phyloP scores from a whole-genome alignment of 2,797 vertebrate genomes.

The Sarcoramphus papa region DNA sequence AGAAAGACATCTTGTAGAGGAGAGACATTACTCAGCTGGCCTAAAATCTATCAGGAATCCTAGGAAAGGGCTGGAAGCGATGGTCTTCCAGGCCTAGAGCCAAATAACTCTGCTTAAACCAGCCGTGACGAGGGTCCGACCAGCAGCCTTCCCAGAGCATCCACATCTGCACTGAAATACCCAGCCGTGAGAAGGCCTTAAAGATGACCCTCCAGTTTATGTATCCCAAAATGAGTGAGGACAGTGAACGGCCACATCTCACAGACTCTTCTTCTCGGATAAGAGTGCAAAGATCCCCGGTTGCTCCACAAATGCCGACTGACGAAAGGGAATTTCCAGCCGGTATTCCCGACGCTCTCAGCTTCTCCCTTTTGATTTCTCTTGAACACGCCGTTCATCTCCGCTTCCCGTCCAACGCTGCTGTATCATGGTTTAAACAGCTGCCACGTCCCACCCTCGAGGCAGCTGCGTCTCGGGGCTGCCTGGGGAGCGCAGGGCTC shows the following conservation, averaged over 20 bases:
- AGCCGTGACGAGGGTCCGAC: not conserved
- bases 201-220: not conserved
- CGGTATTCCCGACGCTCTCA: accelerated
- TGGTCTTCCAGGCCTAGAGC: not conserved
- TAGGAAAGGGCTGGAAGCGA: not conserved
- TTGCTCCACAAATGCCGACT: not conserved
- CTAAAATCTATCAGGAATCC: not conserved
- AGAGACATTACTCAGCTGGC: not conserved
- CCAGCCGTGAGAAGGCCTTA: not conserved
- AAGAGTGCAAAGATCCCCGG: not conserved
- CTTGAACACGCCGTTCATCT: not conserved
- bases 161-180: not conserved
- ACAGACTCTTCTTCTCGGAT: not conserved
- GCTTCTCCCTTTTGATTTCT: not conserved
- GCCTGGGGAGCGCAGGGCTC: not conserved
- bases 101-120: not conserved
- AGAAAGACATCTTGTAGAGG: not conserved
- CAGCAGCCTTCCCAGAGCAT: not conserved
- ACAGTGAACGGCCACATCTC: not conserved
- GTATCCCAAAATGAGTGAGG: not conserved
- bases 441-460: slow-evolving; percentile 46
- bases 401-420: not conserved
- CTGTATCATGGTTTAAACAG: slow-evolving; percentile 32
- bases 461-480: not conserved
- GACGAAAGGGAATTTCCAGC: slow-evolving; percentile 23